Conservation (phyloP, 1,140 invertebrate genomes). For the Goniozus legneri region DNA sequence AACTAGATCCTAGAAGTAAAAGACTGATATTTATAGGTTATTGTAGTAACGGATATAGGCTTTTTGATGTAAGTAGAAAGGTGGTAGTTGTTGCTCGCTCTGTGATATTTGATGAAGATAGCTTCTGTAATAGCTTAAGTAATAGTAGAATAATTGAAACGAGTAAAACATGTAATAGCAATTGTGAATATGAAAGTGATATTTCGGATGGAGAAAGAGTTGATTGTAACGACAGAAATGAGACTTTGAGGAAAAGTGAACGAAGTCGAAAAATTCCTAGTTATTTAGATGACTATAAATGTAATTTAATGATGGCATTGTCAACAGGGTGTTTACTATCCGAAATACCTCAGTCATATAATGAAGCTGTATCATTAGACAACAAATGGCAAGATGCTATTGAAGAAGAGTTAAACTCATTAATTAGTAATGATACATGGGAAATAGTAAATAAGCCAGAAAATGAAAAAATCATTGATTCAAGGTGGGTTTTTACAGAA, state of each 20-base stretch:
- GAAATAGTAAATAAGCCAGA: slow-evolving; percentile 37
- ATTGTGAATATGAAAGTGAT: not conserved
- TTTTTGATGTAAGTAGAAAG: not conserved
- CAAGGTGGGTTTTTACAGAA: not conserved
- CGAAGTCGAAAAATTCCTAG: not conserved
- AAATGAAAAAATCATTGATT: slow-evolving; percentile 42
- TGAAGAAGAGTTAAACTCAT: not conserved
- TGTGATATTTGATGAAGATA: not conserved
- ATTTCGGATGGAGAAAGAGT: not conserved
- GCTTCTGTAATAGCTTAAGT: not conserved
- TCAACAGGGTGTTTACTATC: not conserved
- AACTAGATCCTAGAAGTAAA: not conserved
- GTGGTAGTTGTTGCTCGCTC: not conserved
- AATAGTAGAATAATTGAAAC: not conserved
- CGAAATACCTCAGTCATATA: not conserved
- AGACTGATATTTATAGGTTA: not conserved
- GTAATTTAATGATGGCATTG: slow-evolving; percentile 1
- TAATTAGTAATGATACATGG: not conserved
- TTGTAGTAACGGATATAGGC: not conserved
- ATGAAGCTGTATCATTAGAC: not conserved
- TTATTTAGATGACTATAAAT: not conserved
- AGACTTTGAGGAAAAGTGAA: not conserved
- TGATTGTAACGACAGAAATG: not conserved
- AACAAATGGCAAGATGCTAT: not conserved
- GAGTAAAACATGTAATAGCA: not conserved